These are phyloP conservation scores for Tricholaema leucomelas DNA, from an alignment of 2,113 vertebrate species.

Conservation along the genomic window DNA sequence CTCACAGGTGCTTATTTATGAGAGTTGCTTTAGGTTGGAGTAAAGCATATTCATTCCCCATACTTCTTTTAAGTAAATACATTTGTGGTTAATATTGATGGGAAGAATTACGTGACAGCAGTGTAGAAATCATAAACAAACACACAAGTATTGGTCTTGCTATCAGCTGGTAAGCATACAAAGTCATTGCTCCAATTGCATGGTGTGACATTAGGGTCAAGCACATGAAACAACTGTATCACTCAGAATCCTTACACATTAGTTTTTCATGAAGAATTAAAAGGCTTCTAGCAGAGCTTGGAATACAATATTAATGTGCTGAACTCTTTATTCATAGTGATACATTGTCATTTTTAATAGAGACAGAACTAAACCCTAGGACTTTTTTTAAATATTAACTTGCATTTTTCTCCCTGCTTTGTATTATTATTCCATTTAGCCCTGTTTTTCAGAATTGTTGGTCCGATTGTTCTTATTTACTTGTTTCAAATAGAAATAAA, in stretches of 20 bases:
- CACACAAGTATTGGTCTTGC: not conserved
- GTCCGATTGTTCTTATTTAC: not conserved
- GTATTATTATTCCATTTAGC: not conserved
- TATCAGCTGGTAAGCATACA: not conserved
- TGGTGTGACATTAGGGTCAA: not conserved
- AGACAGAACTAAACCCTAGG: not conserved
- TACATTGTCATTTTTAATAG: conserved; percentile 25
- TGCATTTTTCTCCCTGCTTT: not conserved
- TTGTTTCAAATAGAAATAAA: not conserved
- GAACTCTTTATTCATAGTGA: not conserved
- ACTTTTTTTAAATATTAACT: not conserved
- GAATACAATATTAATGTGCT: not conserved
- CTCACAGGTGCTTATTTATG: conserved; percentile 30
- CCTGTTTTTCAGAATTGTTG: not conserved
- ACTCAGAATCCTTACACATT: not conserved
- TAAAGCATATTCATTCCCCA: not conserved
- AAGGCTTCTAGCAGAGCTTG: not conserved
- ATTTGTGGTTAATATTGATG: conserved; percentile 39
- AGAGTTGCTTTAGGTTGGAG: not conserved
- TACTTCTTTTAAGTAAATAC: not conserved
- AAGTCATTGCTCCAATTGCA: not conserved
- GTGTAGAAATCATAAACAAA: conserved; percentile 29
- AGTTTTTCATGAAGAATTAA: not conserved
- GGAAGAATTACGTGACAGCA: conserved; percentile 24
- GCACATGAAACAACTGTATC: not conserved